Percentiles rank a stretch among this genome's conserved stretches.
These are phyloP conservation scores for Styela clava DNA, from an alignment of 23 tunicate species.

Conservation along the genomic window DNA sequence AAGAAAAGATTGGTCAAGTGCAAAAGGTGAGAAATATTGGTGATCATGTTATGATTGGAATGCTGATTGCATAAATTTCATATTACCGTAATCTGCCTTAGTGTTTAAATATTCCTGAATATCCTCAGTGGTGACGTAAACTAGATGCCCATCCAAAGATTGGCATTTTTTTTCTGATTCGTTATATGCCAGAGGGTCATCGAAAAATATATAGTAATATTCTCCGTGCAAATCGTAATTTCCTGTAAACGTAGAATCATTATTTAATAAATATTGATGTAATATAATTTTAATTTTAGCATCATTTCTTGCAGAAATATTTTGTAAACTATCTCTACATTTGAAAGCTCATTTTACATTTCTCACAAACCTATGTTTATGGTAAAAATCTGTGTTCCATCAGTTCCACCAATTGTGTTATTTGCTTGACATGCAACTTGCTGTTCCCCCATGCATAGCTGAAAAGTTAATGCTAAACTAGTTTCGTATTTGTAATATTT, in stretches of 20 bases:
- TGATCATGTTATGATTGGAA: too few relatives aligned
- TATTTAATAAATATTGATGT: neutral
- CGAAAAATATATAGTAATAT: neutral
- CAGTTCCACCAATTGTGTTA: neutral
- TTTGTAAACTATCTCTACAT: too few relatives aligned
- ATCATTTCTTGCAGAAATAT: too few relatives aligned
- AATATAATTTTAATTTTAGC: neutral
- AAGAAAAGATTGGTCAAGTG: too few relatives aligned
- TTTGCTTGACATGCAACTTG: neutral
- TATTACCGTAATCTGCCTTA: neutral
- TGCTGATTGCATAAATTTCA: too few relatives aligned
- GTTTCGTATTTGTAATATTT: neutral
- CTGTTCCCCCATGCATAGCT: constrained; percentile 11
- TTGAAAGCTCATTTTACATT: too few relatives aligned
- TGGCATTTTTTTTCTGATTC: constrained; percentile 10
- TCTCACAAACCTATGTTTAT: constrained; percentile 20
- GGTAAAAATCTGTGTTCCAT: neutral
- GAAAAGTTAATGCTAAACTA: neutral
- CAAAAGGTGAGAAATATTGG: too few relatives aligned
- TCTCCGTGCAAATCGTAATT: neutral
- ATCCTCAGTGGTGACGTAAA: constrained; percentile 1
- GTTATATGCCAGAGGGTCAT: neutral
- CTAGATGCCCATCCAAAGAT: constrained; percentile 12
- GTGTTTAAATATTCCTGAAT: constrained; percentile 3
- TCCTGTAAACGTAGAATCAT: neutral